A percentile compares a stretch with the other conserved stretches of the same genome.
These are phyloP conservation scores for Sebastes steindachneri DNA, from an alignment of 2,797 vertebrate genomes.

Conservation along the genomic window DNA sequence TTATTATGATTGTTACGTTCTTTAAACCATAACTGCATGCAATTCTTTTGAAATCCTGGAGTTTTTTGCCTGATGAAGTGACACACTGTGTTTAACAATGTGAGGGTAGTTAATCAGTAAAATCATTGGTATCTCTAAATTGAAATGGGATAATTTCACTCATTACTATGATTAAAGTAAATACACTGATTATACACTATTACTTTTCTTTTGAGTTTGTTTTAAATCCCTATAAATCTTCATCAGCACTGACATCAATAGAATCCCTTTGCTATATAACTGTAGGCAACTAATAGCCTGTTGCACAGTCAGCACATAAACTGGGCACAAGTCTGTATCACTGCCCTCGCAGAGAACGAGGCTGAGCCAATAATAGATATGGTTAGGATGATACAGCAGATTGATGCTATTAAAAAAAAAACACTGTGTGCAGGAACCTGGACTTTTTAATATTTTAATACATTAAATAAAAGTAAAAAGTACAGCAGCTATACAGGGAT, in stretches of 20 bases:
- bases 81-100: not conserved
- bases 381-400: constrained; percentile 40
- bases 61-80: not conserved
- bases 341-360: constrained; percentile 35
- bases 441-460: not conserved
- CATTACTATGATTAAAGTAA: constrained; percentile 8
- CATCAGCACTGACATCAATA: not conserved
- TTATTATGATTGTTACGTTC: not conserved
- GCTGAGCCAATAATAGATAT: constrained; percentile 35
- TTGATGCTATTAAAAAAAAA: constrained; percentile 22
- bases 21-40: not conserved
- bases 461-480: not conserved
- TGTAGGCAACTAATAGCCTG: not conserved
- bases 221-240: not conserved
- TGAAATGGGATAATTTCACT: constrained; percentile 2
- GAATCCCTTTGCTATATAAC: not conserved
- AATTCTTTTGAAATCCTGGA: not conserved
- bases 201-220: not conserved
- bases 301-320: constrained; percentile 41
- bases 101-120: not conserved
- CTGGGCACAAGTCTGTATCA: constrained; percentile 11
- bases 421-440: not conserved
- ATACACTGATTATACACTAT: constrained; percentile 1
- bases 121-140: not conserved
- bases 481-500: not conserved